These are phyloP conservation scores for Corynorhinus townsendii DNA, from an alignment of 2,113 vertebrate species.

Conservation along the genomic window DNA sequence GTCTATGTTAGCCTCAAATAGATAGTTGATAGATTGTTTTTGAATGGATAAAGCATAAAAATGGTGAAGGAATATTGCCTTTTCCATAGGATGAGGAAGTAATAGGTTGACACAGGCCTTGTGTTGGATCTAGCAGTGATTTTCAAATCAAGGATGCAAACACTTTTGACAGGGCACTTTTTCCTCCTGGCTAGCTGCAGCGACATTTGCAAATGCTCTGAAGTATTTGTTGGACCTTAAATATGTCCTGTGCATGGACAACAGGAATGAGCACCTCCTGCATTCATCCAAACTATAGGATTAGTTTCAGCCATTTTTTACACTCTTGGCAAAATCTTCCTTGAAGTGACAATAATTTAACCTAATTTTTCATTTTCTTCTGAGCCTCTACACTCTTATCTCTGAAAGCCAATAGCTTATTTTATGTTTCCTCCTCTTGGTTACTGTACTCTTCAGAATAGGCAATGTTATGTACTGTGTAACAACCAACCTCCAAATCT, in stretches of 20 bases:
- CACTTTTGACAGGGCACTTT: conserved; percentile 34
- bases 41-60: not conserved
- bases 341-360: conserved; percentile 65
- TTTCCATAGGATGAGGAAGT: not conserved
- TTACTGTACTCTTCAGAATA: conserved; percentile 23
- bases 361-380: conserved; percentile 54
- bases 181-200: conserved; percentile 45
- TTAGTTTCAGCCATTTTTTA: conserved; percentile 59
- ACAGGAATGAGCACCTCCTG: conserved; percentile 44
- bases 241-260: conserved; percentile 30
- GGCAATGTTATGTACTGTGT: not conserved
- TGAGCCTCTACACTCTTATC: conserved; percentile 32
- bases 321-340: conserved; percentile 50
- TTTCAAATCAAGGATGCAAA: conserved; percentile 2
- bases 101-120: not conserved
- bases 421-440: conserved; percentile 46
- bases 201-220: conserved; percentile 29
- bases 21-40: not conserved
- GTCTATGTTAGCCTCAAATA: not conserved
- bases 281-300: conserved; percentile 58
- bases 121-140: not conserved
- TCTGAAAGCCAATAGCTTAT: conserved; percentile 45
- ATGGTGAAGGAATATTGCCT: not conserved
- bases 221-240: conserved; percentile 47
- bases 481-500: conserved; percentile 11